Percentiles rank a stretch among this genome's conserved stretches.
Conservation (phyloP, 2,113 vertebrate species). For the Dicaeum eximium region DNA sequence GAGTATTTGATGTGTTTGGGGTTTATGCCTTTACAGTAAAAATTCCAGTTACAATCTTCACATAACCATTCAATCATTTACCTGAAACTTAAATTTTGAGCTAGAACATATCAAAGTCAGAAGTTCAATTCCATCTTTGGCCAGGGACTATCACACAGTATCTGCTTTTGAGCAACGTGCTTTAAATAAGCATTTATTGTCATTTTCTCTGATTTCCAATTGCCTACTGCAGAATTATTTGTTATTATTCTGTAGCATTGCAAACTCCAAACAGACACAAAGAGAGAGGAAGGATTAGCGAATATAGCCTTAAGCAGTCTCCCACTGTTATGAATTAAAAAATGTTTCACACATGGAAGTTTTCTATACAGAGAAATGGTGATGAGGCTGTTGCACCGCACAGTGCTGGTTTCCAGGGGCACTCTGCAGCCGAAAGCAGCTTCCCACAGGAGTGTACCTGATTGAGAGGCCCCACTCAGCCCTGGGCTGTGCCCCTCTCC, state of each 20-base stretch:
- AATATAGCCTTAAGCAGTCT: not conserved
- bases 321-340: not conserved
- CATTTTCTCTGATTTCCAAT: not conserved
- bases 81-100: not conserved
- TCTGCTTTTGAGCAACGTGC: not conserved
- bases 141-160: not conserved
- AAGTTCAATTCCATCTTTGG: not conserved
- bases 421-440: not conserved
- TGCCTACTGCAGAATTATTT: not conserved
- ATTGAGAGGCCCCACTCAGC: not conserved
- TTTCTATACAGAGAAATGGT: accelerated
- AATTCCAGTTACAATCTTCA: not conserved
- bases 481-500: not conserved
- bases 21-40: not conserved
- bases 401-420: not conserved
- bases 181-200: not conserved
- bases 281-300: not conserved
- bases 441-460: not conserved
- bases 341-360: not conserved
- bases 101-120: not conserved
- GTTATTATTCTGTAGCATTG: not conserved
- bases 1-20: not conserved
- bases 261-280: not conserved
- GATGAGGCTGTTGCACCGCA: not conserved
- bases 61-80: not conserved